Base-by-base conservation (phyloP, 1,140 invertebrate genomes). In the Caerostris extrusa region DNA sequence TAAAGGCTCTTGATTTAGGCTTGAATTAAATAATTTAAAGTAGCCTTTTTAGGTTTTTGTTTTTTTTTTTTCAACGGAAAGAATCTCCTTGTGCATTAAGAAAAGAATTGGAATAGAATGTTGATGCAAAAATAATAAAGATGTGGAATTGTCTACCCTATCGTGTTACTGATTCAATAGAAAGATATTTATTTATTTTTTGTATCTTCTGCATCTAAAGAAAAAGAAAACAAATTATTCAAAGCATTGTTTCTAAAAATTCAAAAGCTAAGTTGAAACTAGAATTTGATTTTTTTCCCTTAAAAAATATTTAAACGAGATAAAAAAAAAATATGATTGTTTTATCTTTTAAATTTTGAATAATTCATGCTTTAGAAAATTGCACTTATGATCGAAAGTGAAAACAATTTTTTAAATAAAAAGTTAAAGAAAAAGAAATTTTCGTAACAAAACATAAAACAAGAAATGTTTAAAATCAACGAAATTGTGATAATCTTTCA, bases 11-110 rank as follows among this genome's bases (percentile, higher is more conserved):
- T 89, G 87, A 89, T 89, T n/a, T 69, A 71, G 55, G 34, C 14
- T 50, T 55, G 64, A 89, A 69, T 89, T 89, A 89, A 89, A 89
- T 89, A 69, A 89, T 89, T 89, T 89, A 69, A 71, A 89, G 34
- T 55, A 71, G 50, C 61, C 55, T 55, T 55, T 56, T 89, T 34
- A 69, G 6, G 17, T 69, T 67, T 71, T 69, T 4, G 69, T 88
- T 1, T 67, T 53, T 89, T 67, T 56, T 56, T 69, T 56, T 71
- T 7, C n/a, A n/a, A n/a, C 6, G 55, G 8, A 50, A 57, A n/a
- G 5, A 10, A 7, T 4, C 6, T 83, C 8, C 17, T 7, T 19
- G n/a, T 57, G 53, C 53, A 83, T 56, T 56, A 56, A 6, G 56
- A 56, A 10, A 71, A 71, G 69, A 71, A 71, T 71, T 71, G 7